A percentile compares a stretch with the other conserved stretches of the same genome.
Conservation (phyloP, 2,797 vertebrate genomes). For the Enteromius fasciolatus region DNA sequence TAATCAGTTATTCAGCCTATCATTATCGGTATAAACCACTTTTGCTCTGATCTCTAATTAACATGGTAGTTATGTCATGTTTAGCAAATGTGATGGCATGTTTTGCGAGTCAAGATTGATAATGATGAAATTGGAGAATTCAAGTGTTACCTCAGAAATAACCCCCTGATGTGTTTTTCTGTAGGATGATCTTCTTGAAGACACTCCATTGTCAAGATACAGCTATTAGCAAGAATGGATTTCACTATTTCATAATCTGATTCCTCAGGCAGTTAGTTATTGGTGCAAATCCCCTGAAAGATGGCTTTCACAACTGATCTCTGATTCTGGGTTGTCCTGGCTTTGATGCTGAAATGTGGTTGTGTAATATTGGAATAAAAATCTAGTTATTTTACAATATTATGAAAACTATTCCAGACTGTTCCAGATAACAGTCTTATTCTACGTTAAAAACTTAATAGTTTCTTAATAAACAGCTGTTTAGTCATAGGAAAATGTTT, state of each 20-base stretch:
- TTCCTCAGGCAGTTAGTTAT: background rate
- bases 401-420: background rate
- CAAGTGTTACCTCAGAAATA: background rate
- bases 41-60: background rate
- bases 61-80: background rate
- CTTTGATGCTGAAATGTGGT: slow-evolving; percentile 5
- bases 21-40: background rate
- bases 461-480: background rate
- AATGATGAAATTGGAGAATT: background rate
- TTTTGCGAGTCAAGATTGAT: background rate
- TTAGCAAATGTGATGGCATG: background rate
- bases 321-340: background rate
- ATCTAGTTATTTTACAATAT: background rate
- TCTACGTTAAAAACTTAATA: no score
- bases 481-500: background rate
- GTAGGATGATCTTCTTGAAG: slow-evolving; percentile 61
- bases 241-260: slow-evolving; percentile 2
- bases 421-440: background rate
- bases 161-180: slow-evolving; percentile 11
- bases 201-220: slow-evolving; percentile 60
- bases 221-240: slow-evolving; percentile 41
- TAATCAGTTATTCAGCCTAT: background rate
- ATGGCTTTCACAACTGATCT: background rate
- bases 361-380: background rate
- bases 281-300: background rate